These are phyloP conservation scores for Papilio xuthus DNA, from an alignment of 1,140 invertebrate species.

Conservation along the genomic window DNA sequence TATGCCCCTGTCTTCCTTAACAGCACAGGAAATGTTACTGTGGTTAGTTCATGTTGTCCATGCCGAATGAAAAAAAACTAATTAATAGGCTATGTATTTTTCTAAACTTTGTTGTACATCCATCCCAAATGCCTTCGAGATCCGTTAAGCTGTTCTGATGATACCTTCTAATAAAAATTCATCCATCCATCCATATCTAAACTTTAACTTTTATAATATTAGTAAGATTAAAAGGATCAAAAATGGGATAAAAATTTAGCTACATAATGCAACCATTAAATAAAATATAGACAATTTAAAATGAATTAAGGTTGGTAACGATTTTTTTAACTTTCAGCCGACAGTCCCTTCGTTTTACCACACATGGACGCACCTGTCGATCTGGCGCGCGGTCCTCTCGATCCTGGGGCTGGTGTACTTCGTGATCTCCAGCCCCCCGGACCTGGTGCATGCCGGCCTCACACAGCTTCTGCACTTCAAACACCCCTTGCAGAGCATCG, in stretches of 20 bases:
- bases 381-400: conserved; percentile 77
- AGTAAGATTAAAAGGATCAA: too few relatives aligned
- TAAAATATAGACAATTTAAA: too few relatives aligned
- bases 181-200: too few relatives aligned
- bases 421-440: conserved; percentile 71
- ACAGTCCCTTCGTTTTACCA: conserved; percentile 77
- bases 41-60: conserved; percentile 47
- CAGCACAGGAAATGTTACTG: conserved; percentile 64
- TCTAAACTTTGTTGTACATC: too few relatives aligned
- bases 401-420: conserved; percentile 76
- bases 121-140: too few relatives aligned
- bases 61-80: too few relatives aligned
- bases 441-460: conserved; percentile 70
- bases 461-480: conserved; percentile 76
- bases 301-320: conserved; percentile 25
- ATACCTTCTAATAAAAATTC: too few relatives aligned
- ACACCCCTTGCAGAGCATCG: conserved; percentile 77
- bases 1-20: conserved; percentile 64
- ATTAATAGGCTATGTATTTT: too few relatives aligned
- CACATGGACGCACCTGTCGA: conserved; percentile 80
- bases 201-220: too few relatives aligned
- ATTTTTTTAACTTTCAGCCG: conserved; percentile 62
- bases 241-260: too few relatives aligned
- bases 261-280: too few relatives aligned
- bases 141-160: too few relatives aligned